Evolutionary conservation across 30 jellyfish, hydroid and myxozoan genomes (phyloP), one percentile per base, ranked within the genome.

Genomic region (Chrysaora quinquecirrha): DNA sequence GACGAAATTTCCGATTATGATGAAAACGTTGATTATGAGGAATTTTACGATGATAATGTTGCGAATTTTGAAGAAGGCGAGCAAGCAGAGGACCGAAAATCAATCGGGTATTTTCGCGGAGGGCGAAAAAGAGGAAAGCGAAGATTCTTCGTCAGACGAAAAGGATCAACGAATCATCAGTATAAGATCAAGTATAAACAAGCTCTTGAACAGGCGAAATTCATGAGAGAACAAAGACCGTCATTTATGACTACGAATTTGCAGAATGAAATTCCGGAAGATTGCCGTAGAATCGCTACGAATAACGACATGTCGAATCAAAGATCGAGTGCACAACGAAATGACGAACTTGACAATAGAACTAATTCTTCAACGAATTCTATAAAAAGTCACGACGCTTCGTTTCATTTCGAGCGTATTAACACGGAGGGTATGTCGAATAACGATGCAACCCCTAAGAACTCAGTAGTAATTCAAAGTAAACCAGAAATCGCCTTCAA

Each of bases 1-100:
- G 96, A 75, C 32, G 96, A 75, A 25, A 35, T 69, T 31, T 73
- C 85, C 30, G 90, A 71, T 34, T 89, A 75, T 48, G 95, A 63
- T 23, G 88, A 85, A 10, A 85, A 73, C 18, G 20, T 48, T 46
- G 96, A 77, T 30, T 70, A 76, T 64, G 88, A 73, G 19, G 88
- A 77, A 32, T 69, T 22, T 22, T 34, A 34, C 3, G 96, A 87
- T 27, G 93, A 71, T n/a, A 56, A 69, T 32, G 96, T 69, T 10
- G 52, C 46, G 32, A 30, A 33, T 84, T 61, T 34, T 49, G 64
- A 11, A 49, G 80, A 69, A 10, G 81, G 49, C 32, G 71, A 43
- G 22, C 30, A 32, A 12, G 86, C 16, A 34, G 67, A 63, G 0
- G 80, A 52, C 21, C 76, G 90, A 1, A 34, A 52, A 1, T 30